A percentile compares a stretch with the other conserved stretches of the same genome.
Conservation (phyloP, 2,888 invertebrate species). For the Clepsis dumicolana region DNA sequence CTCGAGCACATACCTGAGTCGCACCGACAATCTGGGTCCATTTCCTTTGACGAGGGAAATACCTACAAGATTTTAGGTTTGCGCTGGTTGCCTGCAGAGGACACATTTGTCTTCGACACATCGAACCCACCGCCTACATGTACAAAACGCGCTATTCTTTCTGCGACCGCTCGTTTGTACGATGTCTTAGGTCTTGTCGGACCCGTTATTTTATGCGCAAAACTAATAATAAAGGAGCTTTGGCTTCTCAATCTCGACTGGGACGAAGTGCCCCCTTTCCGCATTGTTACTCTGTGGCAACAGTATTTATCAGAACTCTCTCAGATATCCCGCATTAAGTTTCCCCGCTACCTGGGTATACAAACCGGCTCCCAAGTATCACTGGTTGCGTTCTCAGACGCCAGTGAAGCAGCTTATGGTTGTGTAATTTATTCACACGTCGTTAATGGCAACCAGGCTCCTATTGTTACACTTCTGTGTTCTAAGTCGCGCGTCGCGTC, state of each 20-base stretch:
- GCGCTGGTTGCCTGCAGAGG: too few relatives aligned
- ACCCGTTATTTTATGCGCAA: not conserved
- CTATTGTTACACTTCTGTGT: not conserved
- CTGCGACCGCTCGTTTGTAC: not conserved
- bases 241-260: too few relatives aligned
- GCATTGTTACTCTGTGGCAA: too few relatives aligned
- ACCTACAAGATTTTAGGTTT: not conserved
- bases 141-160: not conserved
- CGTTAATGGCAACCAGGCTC: not conserved
- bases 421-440: not conserved
- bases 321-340: not conserved
- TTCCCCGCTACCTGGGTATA: not conserved
- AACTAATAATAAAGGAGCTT: not conserved
- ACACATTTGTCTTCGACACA: not conserved
- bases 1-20: constrained; percentile 1
- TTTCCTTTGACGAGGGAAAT: not conserved
- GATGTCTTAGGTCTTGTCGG: not conserved
- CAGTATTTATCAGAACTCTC: not conserved
- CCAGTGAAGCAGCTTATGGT: not conserved
- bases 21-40: not conserved
- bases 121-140: not conserved
- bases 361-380: not conserved
- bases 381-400: not conserved
- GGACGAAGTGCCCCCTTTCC: not conserved
- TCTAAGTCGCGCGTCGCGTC: constrained; percentile 1